Conservation (phyloP, 2,113 vertebrate species). For the Myanophis thanlyinensis region DNA sequence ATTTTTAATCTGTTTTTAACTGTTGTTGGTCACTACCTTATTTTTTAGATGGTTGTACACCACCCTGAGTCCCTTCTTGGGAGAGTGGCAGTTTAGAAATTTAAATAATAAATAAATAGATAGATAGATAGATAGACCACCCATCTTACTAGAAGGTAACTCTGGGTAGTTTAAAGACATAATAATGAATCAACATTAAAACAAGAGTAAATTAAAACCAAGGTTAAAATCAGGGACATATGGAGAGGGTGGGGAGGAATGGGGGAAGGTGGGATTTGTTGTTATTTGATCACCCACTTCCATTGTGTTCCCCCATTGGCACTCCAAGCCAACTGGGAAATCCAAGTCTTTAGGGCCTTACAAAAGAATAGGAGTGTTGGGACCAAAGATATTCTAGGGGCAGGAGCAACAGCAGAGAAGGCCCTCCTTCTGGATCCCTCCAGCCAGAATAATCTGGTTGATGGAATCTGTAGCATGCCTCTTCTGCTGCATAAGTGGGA, state of each 20-base stretch:
- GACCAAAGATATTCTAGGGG: background rate
- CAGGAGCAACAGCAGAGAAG: background rate
- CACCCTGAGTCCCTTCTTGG: too few relatives aligned
- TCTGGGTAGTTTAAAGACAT: background rate
- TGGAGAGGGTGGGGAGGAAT: background rate
- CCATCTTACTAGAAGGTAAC: too few relatives aligned
- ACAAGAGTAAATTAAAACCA: background rate
- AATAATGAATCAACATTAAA: background rate
- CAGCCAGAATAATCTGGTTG: background rate
- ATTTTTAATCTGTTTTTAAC: too few relatives aligned
- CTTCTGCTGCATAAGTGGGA: background rate
- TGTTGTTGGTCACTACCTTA: too few relatives aligned
- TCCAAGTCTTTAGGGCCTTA: background rate
- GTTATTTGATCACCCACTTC: background rate
- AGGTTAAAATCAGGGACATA: background rate
- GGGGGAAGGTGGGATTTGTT: background rate
- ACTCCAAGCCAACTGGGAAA: background rate
- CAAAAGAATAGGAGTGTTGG: background rate
- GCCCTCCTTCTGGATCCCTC: too few relatives aligned
- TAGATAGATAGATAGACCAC: too few relatives aligned
- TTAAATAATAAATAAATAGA: too few relatives aligned
- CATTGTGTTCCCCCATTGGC: background rate
- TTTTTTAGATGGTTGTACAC: too few relatives aligned
- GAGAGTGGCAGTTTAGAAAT: too few relatives aligned
- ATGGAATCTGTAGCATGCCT: background rate